Base-by-base conservation (phyloP, 1,140 invertebrate genomes). In the Calliphora vicina region DNA sequence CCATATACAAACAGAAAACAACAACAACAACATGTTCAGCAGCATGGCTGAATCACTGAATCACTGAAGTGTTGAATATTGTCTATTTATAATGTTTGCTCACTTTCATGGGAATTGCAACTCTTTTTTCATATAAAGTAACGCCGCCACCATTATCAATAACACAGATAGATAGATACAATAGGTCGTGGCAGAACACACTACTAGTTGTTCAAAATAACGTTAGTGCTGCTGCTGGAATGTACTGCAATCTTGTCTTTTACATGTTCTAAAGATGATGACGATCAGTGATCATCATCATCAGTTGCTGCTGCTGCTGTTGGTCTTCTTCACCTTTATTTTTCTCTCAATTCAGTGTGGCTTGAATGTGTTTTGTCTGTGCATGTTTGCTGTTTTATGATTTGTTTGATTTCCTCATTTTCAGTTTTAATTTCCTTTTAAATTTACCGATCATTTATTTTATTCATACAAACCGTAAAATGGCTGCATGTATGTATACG, bases 51-150 rank as follows among this genome's bases (percentile, higher is more conserved):
- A 23, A n/a, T n/a, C n/a, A n/a, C n/a, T 29, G 27, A 35, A 35
- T n/a, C 35, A 35, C n/a, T 35, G 71, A 35, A 35, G 17, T 76
- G 73, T 29, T 76, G 73, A 50, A 50, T 50, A 50, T 76, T 35
- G 73, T 76, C 61, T 23, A 67, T 67, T 35, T 35, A 35, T 35
- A 0, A 67, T 82, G 82, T 82, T 82, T 82, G 82, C 72, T 57
- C 73, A 82, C 72, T 29, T 82, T 82, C 82, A 82, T 82, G 82
- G 82, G 82, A 82, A 82, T 76, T 78, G 72, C 82, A 82, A 42
- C 26, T 29, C 43, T 57, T 25, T 17, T 27, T 23, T 17, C 5
- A 27, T 15, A 43, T 67, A 26, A 61, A 29, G 20, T 25, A 26
- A 15, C 20, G 81, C 81, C 61, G 61, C n/a, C 61, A 25, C n/a